These are phyloP conservation scores for Puntigrus tetrazona DNA, from an alignment of 2,113 vertebrate species.

Conservation along the genomic window DNA sequence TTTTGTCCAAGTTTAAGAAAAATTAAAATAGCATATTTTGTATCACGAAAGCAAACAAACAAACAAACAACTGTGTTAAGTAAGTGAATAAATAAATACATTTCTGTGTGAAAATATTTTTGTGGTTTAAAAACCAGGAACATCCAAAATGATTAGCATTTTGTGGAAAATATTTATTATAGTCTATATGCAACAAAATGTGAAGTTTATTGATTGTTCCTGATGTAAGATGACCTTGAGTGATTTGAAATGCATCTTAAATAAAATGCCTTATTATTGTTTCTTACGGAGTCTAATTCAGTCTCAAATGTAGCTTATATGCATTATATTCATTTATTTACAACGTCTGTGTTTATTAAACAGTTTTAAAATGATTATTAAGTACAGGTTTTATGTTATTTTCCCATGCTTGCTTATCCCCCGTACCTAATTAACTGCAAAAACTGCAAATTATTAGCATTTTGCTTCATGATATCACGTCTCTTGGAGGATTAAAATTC, in stretches of 20 bases:
- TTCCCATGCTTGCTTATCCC: background rate
- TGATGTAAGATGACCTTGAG: too few species aligned
- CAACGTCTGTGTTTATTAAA: background rate
- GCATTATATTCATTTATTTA: too few species aligned
- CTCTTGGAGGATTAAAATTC: conserved; percentile 41
- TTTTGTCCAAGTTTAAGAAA: too few species aligned
- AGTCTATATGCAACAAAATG: background rate
- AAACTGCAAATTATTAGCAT: background rate
- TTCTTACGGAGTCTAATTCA: too few species aligned
- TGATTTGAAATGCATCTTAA: too few species aligned
- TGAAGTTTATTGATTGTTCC: too few species aligned
- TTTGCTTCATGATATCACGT: conserved; percentile 28
- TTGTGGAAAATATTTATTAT: background rate
- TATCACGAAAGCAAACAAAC: background rate
- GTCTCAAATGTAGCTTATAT: background rate
- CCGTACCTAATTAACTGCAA: background rate
- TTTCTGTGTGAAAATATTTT: too few species aligned
- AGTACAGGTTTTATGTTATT: background rate
- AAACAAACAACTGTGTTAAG: too few species aligned
- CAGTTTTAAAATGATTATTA: background rate
- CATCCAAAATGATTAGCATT: background rate
- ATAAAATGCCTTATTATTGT: too few species aligned
- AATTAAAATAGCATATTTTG: too few species aligned
- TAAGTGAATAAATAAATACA: too few species aligned
- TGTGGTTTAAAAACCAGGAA: too few species aligned